A percentile compares a stretch with the other conserved stretches of the same genome.
Evolutionary conservation across 2,888 invertebrate genomes (phyloP).

Genomic region (Drosophila sordidula): DNA sequence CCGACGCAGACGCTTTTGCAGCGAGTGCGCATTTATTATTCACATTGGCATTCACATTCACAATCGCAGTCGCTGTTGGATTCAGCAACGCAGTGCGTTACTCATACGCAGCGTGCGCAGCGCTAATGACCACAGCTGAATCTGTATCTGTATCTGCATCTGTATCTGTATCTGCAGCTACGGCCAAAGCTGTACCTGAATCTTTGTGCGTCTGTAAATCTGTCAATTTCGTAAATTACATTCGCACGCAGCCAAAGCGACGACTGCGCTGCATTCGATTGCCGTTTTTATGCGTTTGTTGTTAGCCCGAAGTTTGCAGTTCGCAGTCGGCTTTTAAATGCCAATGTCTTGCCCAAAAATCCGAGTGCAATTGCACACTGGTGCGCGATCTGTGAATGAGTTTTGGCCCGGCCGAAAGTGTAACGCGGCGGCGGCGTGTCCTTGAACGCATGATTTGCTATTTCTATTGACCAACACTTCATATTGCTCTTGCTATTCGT

Average conservation of each 20-base stretch:
- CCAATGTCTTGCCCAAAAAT: slow-evolving; percentile 79
- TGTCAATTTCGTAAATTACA: slow-evolving; percentile 75
- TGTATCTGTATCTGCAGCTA: slow-evolving; percentile 31
- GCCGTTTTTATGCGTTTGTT: slow-evolving; percentile 48
- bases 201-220: slow-evolving; percentile 60
- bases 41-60: slow-evolving; percentile 32
- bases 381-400: slow-evolving; percentile 68
- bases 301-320: slow-evolving; percentile 12
- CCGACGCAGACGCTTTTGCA: slow-evolving; percentile 58
- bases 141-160: slow-evolving; percentile 24
- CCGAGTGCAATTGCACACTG: slow-evolving; percentile 34
- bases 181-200: slow-evolving; percentile 7
- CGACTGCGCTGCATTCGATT: slow-evolving; percentile 56
- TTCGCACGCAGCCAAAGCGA: slow-evolving; percentile 71
- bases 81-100: slow-evolving; percentile 39
- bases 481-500: background rate
- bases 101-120: slow-evolving; percentile 62
- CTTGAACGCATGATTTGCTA: slow-evolving; percentile 65
- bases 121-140: slow-evolving; percentile 51
- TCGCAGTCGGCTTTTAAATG: slow-evolving; percentile 67
- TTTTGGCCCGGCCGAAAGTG: slow-evolving; percentile 65
- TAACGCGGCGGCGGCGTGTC: slow-evolving; percentile 75
- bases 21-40: slow-evolving; percentile 65
- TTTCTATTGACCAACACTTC: slow-evolving; percentile 21
- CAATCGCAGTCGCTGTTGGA: slow-evolving; percentile 10